These are phyloP conservation scores for Cebus imitator DNA, from an alignment of 2,113 vertebrate genomes.

Conservation along the genomic window DNA sequence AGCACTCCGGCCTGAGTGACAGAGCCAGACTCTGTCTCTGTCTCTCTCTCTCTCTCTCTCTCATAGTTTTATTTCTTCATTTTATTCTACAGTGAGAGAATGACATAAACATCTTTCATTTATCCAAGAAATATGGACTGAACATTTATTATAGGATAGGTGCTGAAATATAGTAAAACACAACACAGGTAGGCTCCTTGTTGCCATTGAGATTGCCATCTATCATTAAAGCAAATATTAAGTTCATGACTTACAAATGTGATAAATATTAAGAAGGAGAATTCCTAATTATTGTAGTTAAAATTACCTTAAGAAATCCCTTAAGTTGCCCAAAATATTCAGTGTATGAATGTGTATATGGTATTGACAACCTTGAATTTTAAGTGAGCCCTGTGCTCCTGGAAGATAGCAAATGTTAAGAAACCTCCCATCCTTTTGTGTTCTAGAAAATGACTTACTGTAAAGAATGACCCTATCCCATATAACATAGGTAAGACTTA, in stretches of 20 bases:
- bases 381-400: not conserved
- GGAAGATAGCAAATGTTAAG: not conserved
- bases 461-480: not conserved
- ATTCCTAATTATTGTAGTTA: not conserved
- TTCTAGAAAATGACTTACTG: not conserved
- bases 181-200: not conserved
- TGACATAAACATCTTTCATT: not conserved
- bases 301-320: not conserved
- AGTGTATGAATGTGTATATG: not conserved
- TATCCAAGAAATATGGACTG: not conserved
- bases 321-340: not conserved
- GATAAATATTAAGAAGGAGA: not conserved
- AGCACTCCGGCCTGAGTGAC: no score
- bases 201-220: not conserved
- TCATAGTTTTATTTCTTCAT: no score
- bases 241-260: not conserved
- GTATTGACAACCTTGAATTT: not conserved
- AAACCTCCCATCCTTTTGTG: not conserved
- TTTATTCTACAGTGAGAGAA: not conserved
- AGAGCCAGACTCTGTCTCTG: no score
- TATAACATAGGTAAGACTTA: not conserved
- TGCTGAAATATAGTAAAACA: not conserved
- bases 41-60: no score
- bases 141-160: not conserved
- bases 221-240: not conserved